Conservation (phyloP, 2,797 vertebrate genomes). For the Labeo calbasu region DNA sequence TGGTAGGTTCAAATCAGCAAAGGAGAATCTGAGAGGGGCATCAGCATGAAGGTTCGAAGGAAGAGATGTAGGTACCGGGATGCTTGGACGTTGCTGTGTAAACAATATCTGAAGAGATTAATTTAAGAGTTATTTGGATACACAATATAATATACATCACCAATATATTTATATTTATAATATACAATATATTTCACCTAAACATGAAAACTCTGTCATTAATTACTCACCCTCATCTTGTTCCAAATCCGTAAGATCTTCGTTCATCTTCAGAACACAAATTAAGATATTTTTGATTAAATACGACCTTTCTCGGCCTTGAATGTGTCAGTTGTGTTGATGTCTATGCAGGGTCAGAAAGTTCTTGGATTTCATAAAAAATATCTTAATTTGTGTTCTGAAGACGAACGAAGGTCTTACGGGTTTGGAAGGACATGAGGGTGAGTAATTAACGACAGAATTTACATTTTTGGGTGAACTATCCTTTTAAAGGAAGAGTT, state of each 20-base stretch:
- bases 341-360: too few species aligned
- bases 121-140: conserved; percentile 5
- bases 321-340: too few species aligned
- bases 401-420: too few species aligned
- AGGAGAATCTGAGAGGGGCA: conserved; percentile 84
- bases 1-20: conserved; percentile 91
- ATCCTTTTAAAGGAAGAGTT: background rate
- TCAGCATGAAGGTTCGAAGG: conserved; percentile 58
- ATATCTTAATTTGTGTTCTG: too few species aligned
- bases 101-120: conserved; percentile 34
- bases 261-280: too few species aligned
- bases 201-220: background rate
- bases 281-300: too few species aligned
- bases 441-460: too few species aligned
- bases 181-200: background rate
- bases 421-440: too few species aligned
- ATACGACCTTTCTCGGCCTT: too few species aligned
- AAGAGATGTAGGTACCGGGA: conserved; percentile 45
- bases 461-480: too few species aligned
- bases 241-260: too few species aligned
- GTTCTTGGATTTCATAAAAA: too few species aligned
- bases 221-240: background rate
- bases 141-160: background rate
- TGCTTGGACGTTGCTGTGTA: conserved; percentile 69
- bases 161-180: background rate